phyloP scores from a whole-genome alignment of 2,888 invertebrate species.

The Hirtodrosophila trivittata region DNA sequence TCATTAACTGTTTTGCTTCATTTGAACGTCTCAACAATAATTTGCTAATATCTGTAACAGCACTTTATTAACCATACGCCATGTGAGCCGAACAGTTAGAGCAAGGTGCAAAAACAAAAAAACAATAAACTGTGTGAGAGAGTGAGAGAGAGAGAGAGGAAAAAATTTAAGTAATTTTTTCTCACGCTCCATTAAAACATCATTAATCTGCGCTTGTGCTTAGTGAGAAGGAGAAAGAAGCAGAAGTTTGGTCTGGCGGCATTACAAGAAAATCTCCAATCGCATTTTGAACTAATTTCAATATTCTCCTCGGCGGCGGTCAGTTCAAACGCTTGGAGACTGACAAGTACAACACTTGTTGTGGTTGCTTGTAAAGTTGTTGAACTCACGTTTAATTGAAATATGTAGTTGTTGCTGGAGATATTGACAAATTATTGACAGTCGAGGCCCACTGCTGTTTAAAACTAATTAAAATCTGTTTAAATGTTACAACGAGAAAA shows the following conservation, averaged over 20 bases:
- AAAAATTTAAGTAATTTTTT: slow-evolving; percentile 42
- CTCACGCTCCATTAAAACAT: slow-evolving; percentile 76
- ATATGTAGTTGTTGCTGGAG: slow-evolving; percentile 31
- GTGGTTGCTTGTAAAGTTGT: slow-evolving; percentile 46
- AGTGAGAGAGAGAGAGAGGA: neutral
- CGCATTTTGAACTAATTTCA: slow-evolving; percentile 63
- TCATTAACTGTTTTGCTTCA: slow-evolving; percentile 12
- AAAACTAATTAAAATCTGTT: slow-evolving; percentile 77
- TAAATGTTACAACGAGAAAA: slow-evolving; percentile 46
- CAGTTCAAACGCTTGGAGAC: slow-evolving; percentile 55
- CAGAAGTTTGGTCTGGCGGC: slow-evolving; percentile 33
- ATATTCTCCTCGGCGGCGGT: slow-evolving; percentile 46
- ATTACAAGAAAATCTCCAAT: slow-evolving; percentile 54
- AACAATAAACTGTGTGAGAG: neutral
- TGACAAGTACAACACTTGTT: slow-evolving; percentile 50
- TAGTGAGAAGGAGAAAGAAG: slow-evolving; percentile 29
- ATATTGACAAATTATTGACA: slow-evolving; percentile 72
- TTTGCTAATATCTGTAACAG: slow-evolving; percentile 37
- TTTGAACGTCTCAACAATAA: slow-evolving; percentile 31
- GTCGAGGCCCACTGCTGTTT: slow-evolving; percentile 68
- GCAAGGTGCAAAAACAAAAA: slow-evolving; percentile 56
- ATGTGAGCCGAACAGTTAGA: slow-evolving; percentile 24
- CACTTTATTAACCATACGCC: slow-evolving; percentile 63
- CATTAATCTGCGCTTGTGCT: slow-evolving; percentile 59
- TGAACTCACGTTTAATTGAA: slow-evolving; percentile 36